phyloP scores from a whole-genome alignment of 2,113 vertebrate genomes.

The Cyanocitta stelleri region DNA sequence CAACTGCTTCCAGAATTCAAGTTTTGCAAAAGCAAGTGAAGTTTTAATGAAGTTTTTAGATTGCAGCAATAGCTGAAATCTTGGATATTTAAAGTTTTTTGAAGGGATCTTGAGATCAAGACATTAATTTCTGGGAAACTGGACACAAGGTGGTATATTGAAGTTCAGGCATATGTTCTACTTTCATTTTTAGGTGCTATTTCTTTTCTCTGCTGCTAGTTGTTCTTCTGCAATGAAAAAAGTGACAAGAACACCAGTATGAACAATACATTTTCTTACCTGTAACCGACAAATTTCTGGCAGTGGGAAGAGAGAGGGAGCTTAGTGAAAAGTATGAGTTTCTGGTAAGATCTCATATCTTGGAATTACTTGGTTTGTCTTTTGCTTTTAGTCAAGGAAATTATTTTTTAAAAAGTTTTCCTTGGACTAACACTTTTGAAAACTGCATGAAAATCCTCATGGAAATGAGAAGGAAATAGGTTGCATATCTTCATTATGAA shows the following conservation, averaged over 20 bases:
- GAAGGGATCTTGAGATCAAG: background rate
- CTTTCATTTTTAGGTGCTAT: background rate
- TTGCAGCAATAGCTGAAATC: background rate
- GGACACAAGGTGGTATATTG: background rate
- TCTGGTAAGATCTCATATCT: background rate
- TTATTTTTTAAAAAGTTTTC: background rate
- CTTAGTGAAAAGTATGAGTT: background rate
- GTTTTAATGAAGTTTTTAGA: slow-evolving; percentile 20
- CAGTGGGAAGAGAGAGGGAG: background rate
- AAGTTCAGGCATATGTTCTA: background rate
- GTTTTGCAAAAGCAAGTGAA: background rate
- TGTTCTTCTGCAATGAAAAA: background rate
- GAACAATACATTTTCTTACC: background rate
- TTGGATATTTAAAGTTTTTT: background rate
- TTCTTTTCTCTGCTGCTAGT: background rate
- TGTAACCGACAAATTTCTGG: background rate
- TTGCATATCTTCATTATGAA: background rate
- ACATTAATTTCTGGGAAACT: background rate
- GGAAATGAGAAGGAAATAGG: background rate
- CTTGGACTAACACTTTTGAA: background rate
- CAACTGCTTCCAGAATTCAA: background rate
- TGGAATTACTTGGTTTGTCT: background rate
- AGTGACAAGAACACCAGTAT: background rate
- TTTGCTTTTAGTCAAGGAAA: background rate
- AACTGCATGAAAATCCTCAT: background rate